Evolutionary conservation across 2,888 invertebrate species (phyloP).

Genomic region (Tachina grossa): DNA sequence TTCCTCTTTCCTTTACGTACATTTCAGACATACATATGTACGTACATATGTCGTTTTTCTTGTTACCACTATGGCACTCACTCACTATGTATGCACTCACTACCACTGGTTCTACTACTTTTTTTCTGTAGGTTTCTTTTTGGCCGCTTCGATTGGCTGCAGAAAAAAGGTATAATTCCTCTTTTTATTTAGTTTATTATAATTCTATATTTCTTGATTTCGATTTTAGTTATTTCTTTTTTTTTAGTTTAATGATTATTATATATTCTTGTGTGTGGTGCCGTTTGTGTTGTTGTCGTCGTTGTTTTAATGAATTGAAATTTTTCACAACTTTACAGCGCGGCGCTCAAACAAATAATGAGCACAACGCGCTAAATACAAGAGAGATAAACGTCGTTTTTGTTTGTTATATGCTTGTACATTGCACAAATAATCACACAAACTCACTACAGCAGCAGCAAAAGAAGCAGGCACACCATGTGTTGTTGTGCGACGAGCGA

Average conservation of each 20-base stretch:
- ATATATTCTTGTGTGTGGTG: conserved; percentile 52
- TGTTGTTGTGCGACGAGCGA: conserved; percentile 63
- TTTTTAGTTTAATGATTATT: conserved; percentile 58
- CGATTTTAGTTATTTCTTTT: conserved; percentile 64
- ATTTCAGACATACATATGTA: no score
- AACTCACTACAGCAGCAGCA: conserved; percentile 49
- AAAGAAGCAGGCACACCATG: conserved; percentile 65
- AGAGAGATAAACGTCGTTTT: conserved; percentile 71
- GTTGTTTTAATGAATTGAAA: conserved; percentile 72
- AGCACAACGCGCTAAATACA: conserved; percentile 74
- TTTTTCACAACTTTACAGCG: conserved; percentile 82
- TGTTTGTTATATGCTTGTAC: conserved; percentile 62
- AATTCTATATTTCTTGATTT: conserved; percentile 69
- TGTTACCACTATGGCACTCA: conserved; percentile 44
- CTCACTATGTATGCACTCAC: conserved; percentile 9
- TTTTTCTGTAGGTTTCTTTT: conserved; percentile 48
- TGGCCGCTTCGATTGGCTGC: conserved; percentile 37
- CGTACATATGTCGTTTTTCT: conserved; percentile 33
- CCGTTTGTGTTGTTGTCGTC: conserved; percentile 53
- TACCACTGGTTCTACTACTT: conserved; percentile 70
- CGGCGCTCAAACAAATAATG: conserved; percentile 82
- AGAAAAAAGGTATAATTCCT: conserved; percentile 55
- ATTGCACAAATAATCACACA: conserved; percentile 53
- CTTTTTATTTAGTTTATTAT: conserved; percentile 58
- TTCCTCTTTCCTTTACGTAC: conserved; percentile 43